These are phyloP conservation scores for Rhizoglyphus robini DNA, from an alignment of 1,140 invertebrate species.

Conservation along the genomic window DNA sequence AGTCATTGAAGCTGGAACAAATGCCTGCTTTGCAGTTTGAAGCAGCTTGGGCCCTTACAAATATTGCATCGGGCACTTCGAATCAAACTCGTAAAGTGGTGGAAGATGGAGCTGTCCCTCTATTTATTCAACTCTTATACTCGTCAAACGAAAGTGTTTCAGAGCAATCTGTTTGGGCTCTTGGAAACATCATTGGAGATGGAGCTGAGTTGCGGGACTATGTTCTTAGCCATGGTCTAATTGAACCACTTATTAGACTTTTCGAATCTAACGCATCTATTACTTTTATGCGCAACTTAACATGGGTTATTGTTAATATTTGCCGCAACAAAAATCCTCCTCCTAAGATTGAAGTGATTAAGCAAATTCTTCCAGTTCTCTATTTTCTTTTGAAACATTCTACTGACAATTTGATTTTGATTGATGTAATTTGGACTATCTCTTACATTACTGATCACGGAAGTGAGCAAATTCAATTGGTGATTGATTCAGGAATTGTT, in stretches of 20 bases:
- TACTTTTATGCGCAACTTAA: conserved; percentile 83
- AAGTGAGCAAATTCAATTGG: conserved; percentile 84
- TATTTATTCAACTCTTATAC: conserved; percentile 74
- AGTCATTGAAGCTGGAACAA: conserved; percentile 52
- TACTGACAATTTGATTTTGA: conserved; percentile 50
- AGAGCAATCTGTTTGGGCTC: conserved; percentile 96
- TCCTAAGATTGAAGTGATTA: conserved; percentile 65
- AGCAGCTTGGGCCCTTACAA: conserved; percentile 96
- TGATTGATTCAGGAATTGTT: conserved; percentile 89
- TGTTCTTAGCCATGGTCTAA: conserved; percentile 77
- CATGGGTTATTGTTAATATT: conserved; percentile 93
- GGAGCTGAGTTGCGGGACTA: conserved; percentile 76
- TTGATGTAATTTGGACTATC: conserved; percentile 97
- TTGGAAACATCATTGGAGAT: conserved; percentile 84
- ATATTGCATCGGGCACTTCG: conserved; percentile 94
- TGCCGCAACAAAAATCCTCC: conserved; percentile 92
- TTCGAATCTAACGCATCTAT: conserved; percentile 77
- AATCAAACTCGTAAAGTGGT: conserved; percentile 92
- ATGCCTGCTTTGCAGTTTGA: conserved; percentile 91
- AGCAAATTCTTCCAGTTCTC: conserved; percentile 84
- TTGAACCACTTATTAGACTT: conserved; percentile 71
- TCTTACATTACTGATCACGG: conserved; percentile 97
- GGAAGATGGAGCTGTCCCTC: conserved; percentile 78
- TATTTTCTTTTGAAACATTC: conserved; percentile 57
- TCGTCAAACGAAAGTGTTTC: conserved; percentile 94